Conservation (phyloP, 2,888 invertebrate genomes). For the Spialia ferax region DNA sequence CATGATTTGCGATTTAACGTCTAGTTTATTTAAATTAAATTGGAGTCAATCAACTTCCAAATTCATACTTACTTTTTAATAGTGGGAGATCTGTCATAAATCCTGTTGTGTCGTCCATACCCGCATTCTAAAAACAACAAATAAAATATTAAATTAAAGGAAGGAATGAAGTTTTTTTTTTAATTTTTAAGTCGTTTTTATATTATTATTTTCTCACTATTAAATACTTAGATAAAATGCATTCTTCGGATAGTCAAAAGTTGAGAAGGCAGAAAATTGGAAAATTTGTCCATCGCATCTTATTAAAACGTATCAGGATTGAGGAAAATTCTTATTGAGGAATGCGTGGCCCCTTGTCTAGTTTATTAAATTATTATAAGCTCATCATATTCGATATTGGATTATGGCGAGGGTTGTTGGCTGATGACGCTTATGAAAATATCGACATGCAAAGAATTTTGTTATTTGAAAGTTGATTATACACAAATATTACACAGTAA, state of each 20-base stretch:
- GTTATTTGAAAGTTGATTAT: neutral
- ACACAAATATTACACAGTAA: neutral
- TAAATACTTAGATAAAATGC: neutral
- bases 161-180: no score
- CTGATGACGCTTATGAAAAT: constrained; percentile 24
- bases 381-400: constrained; percentile 30
- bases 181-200: no score
- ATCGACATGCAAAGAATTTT: neutral
- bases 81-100: constrained; percentile 96
- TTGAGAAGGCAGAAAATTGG: neutral
- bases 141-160: neutral
- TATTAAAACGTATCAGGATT: constrained; percentile 15
- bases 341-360: constrained; percentile 30
- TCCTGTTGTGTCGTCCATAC: constrained; percentile 94
- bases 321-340: constrained; percentile 29
- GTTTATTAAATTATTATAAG: constrained; percentile 38
- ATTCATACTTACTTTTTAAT: constrained; percentile 92
- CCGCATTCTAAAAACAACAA: constrained; percentile 88
- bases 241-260: constrained; percentile 5
- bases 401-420: constrained; percentile 1
- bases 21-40: constrained; percentile 5
- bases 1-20: constrained; percentile 11
- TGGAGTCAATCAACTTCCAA: neutral
- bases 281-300: constrained; percentile 21
- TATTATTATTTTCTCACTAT: neutral